phyloP scores from a whole-genome alignment of 2,113 vertebrate species.

The Chunga burmeisteri region DNA sequence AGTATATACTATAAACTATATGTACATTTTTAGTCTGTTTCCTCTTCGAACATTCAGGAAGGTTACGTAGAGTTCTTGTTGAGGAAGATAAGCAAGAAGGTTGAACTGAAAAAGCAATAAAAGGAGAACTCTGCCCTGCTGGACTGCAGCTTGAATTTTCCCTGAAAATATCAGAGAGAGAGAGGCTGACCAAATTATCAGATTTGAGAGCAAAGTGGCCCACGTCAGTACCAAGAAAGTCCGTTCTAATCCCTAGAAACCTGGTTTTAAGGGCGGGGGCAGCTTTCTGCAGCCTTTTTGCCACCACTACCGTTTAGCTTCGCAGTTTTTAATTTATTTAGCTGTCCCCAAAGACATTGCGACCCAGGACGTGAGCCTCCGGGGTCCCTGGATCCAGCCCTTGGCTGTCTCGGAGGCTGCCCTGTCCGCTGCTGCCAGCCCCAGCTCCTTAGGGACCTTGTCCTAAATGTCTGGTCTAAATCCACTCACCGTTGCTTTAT shows the following conservation, averaged over 20 bases:
- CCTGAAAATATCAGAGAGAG: rapidly evolving
- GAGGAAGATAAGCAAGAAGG: not conserved
- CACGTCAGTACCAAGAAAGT: not conserved
- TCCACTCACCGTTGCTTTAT: not conserved
- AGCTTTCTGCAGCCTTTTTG: not conserved
- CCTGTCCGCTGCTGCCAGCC: not conserved
- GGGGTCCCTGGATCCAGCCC: not conserved
- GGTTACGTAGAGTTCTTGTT: not conserved
- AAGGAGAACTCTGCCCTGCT: not conserved
- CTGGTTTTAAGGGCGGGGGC: not conserved
- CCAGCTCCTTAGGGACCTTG: not conserved
- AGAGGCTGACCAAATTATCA: not conserved
- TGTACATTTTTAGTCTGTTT: rapidly evolving
- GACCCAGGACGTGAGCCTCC: not conserved
- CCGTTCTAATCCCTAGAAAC: not conserved
- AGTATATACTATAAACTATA: rapidly evolving
- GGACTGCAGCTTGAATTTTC: not conserved
- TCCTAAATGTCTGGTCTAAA: not conserved
- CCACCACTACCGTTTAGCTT: not conserved
- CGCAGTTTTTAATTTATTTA: not conserved
- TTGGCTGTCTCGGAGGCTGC: not conserved
- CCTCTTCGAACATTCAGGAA: not conserved
- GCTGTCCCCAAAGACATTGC: not conserved
- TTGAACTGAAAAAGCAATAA: not conserved
- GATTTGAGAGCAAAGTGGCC: not conserved